Conservation (phyloP, 2,113 vertebrate genomes). For the Lipophrys pholis region DNA sequence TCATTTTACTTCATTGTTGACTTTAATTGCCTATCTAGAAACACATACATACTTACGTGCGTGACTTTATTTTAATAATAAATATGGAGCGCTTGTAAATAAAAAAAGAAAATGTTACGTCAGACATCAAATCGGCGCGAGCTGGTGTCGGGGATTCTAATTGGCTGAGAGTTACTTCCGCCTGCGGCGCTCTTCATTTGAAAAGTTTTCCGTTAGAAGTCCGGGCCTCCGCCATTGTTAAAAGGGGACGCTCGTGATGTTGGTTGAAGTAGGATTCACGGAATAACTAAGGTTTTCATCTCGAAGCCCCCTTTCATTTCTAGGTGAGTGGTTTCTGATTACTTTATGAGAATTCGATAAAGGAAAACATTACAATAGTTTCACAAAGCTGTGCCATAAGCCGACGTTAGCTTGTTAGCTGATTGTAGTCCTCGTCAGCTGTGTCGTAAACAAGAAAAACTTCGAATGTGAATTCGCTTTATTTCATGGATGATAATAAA, state of each 20-base stretch:
- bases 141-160: constrained; percentile 3
- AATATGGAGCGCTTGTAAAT: neutral
- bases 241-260: constrained; percentile 23
- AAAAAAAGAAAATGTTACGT: too few species aligned
- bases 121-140: constrained; percentile 34
- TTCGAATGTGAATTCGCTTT: too few species aligned
- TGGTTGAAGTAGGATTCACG: neutral
- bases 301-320: too few species aligned
- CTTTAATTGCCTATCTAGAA: neutral
- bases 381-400: neutral
- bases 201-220: constrained; percentile 61
- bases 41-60: rapidly evolving
- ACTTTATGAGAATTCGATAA: neutral
- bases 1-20: neutral
- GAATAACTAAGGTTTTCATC: neutral
- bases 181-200: constrained; percentile 53
- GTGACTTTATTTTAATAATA: neutral
- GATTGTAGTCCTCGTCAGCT: too few species aligned
- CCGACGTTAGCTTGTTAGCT: constrained; percentile 11
- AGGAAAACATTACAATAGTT: too few species aligned
- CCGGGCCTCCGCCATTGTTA: constrained; percentile 44
- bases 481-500: too few species aligned
- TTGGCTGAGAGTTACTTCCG: constrained; percentile 65
- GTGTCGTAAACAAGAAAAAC: neutral
- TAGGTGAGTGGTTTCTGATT: too few species aligned